phyloP scores from a whole-genome alignment of 2,113 vertebrate species.

The Equus przewalskii region DNA sequence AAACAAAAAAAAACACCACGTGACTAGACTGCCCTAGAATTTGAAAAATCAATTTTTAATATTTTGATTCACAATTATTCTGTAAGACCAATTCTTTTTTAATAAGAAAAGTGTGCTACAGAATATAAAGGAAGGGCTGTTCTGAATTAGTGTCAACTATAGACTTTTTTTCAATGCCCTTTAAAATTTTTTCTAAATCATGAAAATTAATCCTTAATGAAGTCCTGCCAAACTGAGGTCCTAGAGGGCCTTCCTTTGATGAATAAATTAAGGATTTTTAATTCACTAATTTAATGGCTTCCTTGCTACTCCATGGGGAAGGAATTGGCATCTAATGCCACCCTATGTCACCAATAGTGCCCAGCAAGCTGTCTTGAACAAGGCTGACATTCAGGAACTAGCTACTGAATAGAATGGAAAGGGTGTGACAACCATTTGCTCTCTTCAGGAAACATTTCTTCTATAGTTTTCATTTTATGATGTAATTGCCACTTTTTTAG shows the following conservation, averaged over 20 bases:
- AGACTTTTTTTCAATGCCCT: neutral
- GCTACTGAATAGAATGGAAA: neutral
- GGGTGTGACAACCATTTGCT: neutral
- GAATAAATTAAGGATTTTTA: conserved; percentile 58
- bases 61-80: conserved; percentile 1
- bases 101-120: neutral
- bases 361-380: neutral
- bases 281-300: conserved; percentile 49
- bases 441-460: neutral
- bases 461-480: neutral
- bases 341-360: neutral
- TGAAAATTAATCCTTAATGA: conserved; percentile 44
- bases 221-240: conserved; percentile 37
- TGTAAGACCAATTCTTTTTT: neutral
- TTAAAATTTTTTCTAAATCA: conserved; percentile 48
- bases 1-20: neutral
- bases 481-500: neutral
- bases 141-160: neutral
- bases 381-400: neutral
- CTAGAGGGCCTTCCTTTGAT: conserved; percentile 35
- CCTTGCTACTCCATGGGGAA: neutral
- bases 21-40: neutral
- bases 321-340: neutral
- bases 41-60: neutral
- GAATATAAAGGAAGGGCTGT: neutral